These are phyloP conservation scores for Anagrus nilaparvatae DNA, from an alignment of 1,140 invertebrate species.

Conservation along the genomic window DNA sequence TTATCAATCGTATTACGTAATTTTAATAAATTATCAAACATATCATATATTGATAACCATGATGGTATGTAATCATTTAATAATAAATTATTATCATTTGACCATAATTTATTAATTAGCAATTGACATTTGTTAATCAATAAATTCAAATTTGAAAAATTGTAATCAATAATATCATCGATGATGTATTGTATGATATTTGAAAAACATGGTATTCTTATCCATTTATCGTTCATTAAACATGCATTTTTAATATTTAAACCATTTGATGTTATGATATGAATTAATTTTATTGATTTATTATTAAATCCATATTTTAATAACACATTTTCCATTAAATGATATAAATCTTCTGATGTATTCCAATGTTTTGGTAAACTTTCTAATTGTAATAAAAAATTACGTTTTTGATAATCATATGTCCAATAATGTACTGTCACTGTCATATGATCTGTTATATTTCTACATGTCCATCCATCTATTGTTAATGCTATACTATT, in stretches of 20 bases:
- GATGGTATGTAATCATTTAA: slow-evolving; percentile 12
- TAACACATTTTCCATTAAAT: slow-evolving; percentile 14
- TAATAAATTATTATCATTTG: neutral
- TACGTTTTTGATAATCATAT: slow-evolving; percentile 8
- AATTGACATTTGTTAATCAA: slow-evolving; percentile 7
- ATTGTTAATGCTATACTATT: slow-evolving; percentile 15
- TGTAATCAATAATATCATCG: slow-evolving; percentile 10
- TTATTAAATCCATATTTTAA: slow-evolving; percentile 12
- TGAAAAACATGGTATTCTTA: slow-evolving; percentile 13
- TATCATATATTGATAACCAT: slow-evolving; percentile 13
- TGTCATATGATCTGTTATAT: slow-evolving; percentile 13
- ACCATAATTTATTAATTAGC: slow-evolving; percentile 9
- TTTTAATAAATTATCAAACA: slow-evolving; percentile 14
- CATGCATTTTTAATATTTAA: slow-evolving; percentile 11
- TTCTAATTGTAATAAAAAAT: slow-evolving; percentile 13
- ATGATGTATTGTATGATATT: slow-evolving; percentile 11
- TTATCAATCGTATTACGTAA: slow-evolving; percentile 6
- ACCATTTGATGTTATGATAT: slow-evolving; percentile 14
- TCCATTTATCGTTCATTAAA: slow-evolving; percentile 10
- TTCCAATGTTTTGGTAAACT: slow-evolving; percentile 14
- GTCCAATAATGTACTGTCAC: slow-evolving; percentile 15
- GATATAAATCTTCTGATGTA: slow-evolving; percentile 13
- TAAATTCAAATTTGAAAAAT: slow-evolving; percentile 7
- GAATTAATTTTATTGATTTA: slow-evolving; percentile 5
- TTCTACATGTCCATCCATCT: slow-evolving; percentile 14